These are phyloP conservation scores for Bambusicola thoracicus DNA, from an alignment of 2,113 vertebrate genomes.

Conservation along the genomic window DNA sequence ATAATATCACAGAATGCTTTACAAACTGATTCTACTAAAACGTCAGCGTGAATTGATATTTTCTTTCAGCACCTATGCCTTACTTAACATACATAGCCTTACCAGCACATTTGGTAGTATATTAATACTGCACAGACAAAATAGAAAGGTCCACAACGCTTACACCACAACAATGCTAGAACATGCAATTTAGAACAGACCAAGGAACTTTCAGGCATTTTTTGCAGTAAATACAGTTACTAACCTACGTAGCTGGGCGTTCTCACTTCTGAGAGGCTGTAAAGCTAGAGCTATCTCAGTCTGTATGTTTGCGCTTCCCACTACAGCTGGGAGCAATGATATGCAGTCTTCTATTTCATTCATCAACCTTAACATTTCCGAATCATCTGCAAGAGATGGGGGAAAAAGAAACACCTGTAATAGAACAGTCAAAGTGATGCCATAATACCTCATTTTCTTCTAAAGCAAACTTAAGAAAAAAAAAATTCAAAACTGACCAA, in stretches of 20 bases:
- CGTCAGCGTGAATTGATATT: background rate
- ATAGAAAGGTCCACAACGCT: background rate
- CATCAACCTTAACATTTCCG: slow-evolving; percentile 82
- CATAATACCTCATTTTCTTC: background rate
- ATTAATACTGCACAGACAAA: background rate
- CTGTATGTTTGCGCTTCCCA: slow-evolving; percentile 66
- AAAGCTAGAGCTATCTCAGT: slow-evolving; percentile 82
- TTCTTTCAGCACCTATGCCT: background rate
- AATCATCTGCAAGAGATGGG: slow-evolving; percentile 69
- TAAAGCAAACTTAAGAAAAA: background rate
- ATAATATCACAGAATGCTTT: background rate
- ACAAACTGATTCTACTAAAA: background rate
- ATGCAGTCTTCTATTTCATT: slow-evolving; percentile 81
- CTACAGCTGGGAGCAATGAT: slow-evolving; percentile 75
- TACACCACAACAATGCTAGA: background rate
- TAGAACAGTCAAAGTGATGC: background rate
- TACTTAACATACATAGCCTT: background rate
- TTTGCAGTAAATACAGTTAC: background rate
- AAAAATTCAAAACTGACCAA: background rate
- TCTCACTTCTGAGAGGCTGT: slow-evolving; percentile 85
- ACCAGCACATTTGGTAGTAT: background rate
- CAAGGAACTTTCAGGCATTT: fast-evolving
- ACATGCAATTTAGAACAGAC: background rate
- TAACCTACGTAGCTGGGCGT: slow-evolving; percentile 86
- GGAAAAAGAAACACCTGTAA: background rate